Percentiles rank a stretch among this genome's conserved stretches.
Conservation (phyloP, 2,888 invertebrate species). For the Dermolepida albohirtum region DNA sequence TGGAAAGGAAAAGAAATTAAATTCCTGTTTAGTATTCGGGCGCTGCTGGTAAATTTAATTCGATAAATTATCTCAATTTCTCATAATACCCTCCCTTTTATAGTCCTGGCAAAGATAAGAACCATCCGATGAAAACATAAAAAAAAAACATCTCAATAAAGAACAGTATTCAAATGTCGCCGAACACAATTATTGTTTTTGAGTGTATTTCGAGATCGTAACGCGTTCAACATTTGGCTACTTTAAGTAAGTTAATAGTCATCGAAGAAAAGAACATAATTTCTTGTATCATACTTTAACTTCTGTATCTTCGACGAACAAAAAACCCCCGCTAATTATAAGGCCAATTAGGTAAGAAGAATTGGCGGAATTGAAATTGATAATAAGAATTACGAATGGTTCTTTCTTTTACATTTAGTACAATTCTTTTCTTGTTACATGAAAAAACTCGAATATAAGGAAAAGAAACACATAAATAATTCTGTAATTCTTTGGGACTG, state of each 20-base stretch:
- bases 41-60: slow-evolving; percentile 16
- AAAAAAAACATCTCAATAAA: not conserved
- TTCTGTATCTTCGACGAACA: not conserved
- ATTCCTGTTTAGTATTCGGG: slow-evolving; percentile 11
- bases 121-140: not conserved
- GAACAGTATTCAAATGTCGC: slow-evolving; percentile 10
- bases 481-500: slow-evolving; percentile 10
- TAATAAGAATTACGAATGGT: slow-evolving; percentile 8
- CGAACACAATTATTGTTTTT: slow-evolving; percentile 16
- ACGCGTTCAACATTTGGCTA: not conserved
- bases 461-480: slow-evolving; percentile 15
- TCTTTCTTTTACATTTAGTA: not conserved
- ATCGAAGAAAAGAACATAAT: not conserved
- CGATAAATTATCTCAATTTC: slow-evolving; percentile 23
- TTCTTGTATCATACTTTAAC: not conserved
- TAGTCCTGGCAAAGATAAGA: not conserved
- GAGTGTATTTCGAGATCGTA: not conserved
- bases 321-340: slow-evolving; percentile 26
- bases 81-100: slow-evolving; percentile 19
- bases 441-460: not conserved
- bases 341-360: slow-evolving; percentile 13
- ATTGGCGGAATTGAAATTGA: slow-evolving; percentile 3
- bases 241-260: not conserved
- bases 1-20: slow-evolving; percentile 21
- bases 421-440: not conserved